Conservation (phyloP, 2,888 invertebrate genomes). For the Holacanthella duospinosa region DNA sequence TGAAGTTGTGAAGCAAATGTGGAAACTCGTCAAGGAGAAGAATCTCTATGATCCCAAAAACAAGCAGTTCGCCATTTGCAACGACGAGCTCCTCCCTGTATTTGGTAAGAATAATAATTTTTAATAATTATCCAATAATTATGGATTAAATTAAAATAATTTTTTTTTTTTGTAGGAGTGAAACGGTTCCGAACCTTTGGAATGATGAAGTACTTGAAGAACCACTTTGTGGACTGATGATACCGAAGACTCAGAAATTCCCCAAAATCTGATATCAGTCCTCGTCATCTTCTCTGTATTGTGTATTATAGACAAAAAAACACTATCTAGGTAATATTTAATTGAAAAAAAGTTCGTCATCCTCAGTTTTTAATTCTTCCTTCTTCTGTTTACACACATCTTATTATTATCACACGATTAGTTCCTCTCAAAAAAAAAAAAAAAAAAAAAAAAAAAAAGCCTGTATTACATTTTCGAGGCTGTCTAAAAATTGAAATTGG, state of each 20-base stretch:
- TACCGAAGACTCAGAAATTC: background rate
- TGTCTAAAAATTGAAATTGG: too few relatives aligned
- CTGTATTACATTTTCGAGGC: too few relatives aligned
- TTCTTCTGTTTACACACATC: too few relatives aligned
- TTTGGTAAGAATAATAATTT: slow-evolving; percentile 57
- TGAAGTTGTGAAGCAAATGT: slow-evolving; percentile 80
- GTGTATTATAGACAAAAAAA: background rate
- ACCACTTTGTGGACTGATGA: slow-evolving; percentile 57
- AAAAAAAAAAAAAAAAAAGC: too few relatives aligned
- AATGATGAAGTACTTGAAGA: slow-evolving; percentile 93
- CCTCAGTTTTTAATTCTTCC: too few relatives aligned
- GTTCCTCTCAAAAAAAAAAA: too few relatives aligned
- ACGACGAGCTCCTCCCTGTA: slow-evolving; percentile 75
- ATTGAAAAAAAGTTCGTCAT: too few relatives aligned
- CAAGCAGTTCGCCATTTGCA: slow-evolving; percentile 88
- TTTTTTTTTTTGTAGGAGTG: slow-evolving; percentile 45
- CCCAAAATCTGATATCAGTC: background rate
- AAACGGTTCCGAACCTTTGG: slow-evolving; percentile 90
- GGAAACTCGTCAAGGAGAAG: slow-evolving; percentile 79
- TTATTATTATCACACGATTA: too few relatives aligned
- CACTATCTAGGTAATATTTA: too few relatives aligned
- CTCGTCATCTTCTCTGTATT: too few relatives aligned
- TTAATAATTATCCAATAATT: background rate
- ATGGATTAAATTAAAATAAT: too few relatives aligned
- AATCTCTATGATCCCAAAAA: slow-evolving; percentile 86